Conservation (phyloP, 2,113 vertebrate species). For the Melanotaenia duboulayi region DNA sequence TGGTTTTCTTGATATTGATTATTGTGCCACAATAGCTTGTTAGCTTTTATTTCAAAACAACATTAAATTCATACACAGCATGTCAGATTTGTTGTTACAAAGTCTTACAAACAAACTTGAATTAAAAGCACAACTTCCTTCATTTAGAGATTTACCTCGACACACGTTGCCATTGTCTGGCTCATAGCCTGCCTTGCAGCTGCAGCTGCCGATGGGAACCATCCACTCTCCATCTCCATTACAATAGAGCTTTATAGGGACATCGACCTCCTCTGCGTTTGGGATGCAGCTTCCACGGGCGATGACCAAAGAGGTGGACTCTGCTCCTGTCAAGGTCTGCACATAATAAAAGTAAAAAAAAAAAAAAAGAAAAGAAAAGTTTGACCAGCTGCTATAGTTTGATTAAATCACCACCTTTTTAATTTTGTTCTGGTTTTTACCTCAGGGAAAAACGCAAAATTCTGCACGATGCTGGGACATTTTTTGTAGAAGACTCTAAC, state of each 20-base stretch:
- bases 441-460: slow-evolving; percentile 95
- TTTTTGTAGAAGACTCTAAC: slow-evolving; percentile 98
- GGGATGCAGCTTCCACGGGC: slow-evolving; percentile 93
- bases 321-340: slow-evolving; percentile 94
- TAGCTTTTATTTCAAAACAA: slow-evolving; percentile 22
- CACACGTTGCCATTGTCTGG: slow-evolving; percentile 92
- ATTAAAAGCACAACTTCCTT: slow-evolving; percentile 7
- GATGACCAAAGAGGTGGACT: slow-evolving; percentile 96
- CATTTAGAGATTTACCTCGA: slow-evolving; percentile 85
- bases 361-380: not conserved
- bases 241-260: slow-evolving; percentile 97
- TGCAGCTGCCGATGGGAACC: slow-evolving; percentile 97
- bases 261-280: slow-evolving; percentile 94
- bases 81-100: slow-evolving; percentile 3
- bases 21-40: slow-evolving; percentile 16
- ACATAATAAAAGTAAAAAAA: not conserved
- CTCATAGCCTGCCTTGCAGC: slow-evolving; percentile 94
- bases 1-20: slow-evolving; percentile 49
- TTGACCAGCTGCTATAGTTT: not conserved
- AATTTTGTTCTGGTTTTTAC: slow-evolving; percentile 29
- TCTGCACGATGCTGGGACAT: slow-evolving; percentile 95
- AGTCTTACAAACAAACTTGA: slow-evolving; percentile 13
- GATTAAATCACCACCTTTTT: not conserved
- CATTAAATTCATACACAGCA: not conserved
- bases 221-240: slow-evolving; percentile 98